Evolutionary conservation across 2,888 invertebrate genomes (phyloP).

Genomic region (Lycia hirtaria): DNA sequence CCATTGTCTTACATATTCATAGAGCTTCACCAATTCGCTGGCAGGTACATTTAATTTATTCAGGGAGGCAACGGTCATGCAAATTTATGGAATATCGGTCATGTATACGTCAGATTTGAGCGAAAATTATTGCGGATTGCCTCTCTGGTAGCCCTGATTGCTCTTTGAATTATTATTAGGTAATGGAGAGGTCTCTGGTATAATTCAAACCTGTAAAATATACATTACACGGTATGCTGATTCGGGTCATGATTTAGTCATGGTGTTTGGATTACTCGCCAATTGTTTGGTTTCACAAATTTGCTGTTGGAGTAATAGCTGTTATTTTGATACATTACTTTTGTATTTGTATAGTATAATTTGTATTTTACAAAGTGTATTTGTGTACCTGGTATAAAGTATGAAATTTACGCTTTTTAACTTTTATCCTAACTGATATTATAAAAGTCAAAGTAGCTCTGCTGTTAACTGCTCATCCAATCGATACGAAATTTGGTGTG

Average conservation of each 20-base stretch:
- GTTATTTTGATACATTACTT: neutral
- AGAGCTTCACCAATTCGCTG: slow-evolving; percentile 70
- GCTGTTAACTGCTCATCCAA: too few relatives aligned
- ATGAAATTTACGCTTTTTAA: too few relatives aligned
- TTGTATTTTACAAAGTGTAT: too few relatives aligned
- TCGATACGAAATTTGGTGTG: too few relatives aligned
- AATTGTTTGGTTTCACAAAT: neutral
- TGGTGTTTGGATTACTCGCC: slow-evolving; percentile 11
- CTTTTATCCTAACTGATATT: too few relatives aligned
- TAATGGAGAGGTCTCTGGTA: slow-evolving; percentile 33
- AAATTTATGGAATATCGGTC: slow-evolving; percentile 84
- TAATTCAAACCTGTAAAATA: slow-evolving; percentile 37
- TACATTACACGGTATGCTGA: slow-evolving; percentile 25
- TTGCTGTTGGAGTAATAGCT: neutral
- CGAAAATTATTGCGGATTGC: slow-evolving; percentile 81
- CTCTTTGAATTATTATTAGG: slow-evolving; percentile 52
- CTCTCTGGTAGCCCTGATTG: slow-evolving; percentile 56
- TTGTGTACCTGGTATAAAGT: too few relatives aligned
- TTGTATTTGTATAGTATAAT: too few relatives aligned
- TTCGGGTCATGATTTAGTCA: slow-evolving; percentile 12
- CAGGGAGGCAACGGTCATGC: slow-evolving; percentile 81
- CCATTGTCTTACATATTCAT: slow-evolving; percentile 85
- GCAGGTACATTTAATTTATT: slow-evolving; percentile 82
- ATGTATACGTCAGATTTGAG: slow-evolving; percentile 83
- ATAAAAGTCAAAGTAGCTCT: too few relatives aligned